These are phyloP conservation scores for Dicroscelio sp. DNA, from an alignment of 2,888 invertebrate genomes.

Conservation along the genomic window DNA sequence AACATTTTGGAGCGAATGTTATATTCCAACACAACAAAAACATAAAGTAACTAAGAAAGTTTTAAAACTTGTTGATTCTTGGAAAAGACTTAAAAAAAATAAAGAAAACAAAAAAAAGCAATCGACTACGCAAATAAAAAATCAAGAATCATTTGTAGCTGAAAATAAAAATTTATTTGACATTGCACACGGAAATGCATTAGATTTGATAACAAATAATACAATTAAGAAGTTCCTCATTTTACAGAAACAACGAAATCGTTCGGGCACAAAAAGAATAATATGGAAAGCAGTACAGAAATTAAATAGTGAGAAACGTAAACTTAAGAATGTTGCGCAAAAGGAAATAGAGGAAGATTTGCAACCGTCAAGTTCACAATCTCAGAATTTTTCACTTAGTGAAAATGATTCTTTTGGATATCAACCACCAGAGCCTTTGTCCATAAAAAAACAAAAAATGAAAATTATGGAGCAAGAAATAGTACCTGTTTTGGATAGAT, in stretches of 20 bases:
- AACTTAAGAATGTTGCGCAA: background rate
- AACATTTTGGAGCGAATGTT: background rate
- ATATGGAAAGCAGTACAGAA: background rate
- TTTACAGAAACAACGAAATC: background rate
- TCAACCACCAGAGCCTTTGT: background rate
- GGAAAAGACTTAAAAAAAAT: slow-evolving; percentile 26
- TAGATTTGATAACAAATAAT: background rate
- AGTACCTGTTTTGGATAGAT: slow-evolving; percentile 23
- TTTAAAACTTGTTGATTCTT: background rate
- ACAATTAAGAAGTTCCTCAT: background rate
- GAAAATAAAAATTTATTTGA: slow-evolving; percentile 22
- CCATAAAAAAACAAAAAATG: background rate
- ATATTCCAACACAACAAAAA: slow-evolving; percentile 21
- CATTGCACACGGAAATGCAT: slow-evolving; percentile 18
- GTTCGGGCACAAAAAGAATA: background rate
- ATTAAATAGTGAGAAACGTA: background rate
- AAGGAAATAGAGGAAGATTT: background rate
- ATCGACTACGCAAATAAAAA: slow-evolving; percentile 1
- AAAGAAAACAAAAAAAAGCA: slow-evolving; percentile 37
- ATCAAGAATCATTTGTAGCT: background rate
- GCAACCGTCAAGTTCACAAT: background rate
- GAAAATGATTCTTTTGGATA: background rate
- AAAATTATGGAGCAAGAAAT: background rate
- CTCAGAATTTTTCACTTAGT: background rate
- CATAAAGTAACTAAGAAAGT: slow-evolving; percentile 15